These are phyloP conservation scores for Drosophila quadrilineata DNA, from an alignment of 1,140 invertebrate genomes.

Conservation along the genomic window DNA sequence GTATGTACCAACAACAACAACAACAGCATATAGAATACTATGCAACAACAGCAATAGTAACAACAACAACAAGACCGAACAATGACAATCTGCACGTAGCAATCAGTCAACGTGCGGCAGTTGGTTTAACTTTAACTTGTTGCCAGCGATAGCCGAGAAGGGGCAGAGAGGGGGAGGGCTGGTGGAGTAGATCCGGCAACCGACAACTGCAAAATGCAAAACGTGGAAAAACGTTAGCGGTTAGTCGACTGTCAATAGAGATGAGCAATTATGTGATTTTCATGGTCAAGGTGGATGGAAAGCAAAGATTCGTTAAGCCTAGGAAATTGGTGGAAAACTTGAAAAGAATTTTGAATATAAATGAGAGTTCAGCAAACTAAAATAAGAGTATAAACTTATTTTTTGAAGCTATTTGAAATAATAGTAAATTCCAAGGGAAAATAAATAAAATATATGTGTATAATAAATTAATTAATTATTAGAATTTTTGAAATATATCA, in stretches of 20 bases:
- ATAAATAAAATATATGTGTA: background rate
- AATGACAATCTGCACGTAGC: slow-evolving; percentile 78
- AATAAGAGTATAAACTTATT: too few relatives aligned
- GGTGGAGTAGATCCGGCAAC: slow-evolving; percentile 37
- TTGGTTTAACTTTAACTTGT: slow-evolving; percentile 77
- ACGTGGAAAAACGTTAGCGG: slow-evolving; percentile 51
- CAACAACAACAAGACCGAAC: slow-evolving; percentile 58
- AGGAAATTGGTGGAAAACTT: slow-evolving; percentile 13
- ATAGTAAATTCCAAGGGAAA: too few relatives aligned
- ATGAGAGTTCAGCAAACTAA: too few relatives aligned
- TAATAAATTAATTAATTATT: background rate
- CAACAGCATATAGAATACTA: slow-evolving; percentile 23
- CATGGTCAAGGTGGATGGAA: slow-evolving; percentile 19
- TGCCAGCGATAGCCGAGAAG: slow-evolving; percentile 52
- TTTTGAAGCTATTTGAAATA: too few relatives aligned
- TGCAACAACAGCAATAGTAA: slow-evolving; percentile 23
- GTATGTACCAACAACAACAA: slow-evolving; percentile 57
- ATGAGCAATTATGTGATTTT: slow-evolving; percentile 54
- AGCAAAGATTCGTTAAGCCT: slow-evolving; percentile 11
- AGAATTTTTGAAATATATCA: background rate
- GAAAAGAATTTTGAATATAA: too few relatives aligned
- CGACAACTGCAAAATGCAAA: slow-evolving; percentile 71
- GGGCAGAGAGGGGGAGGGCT: slow-evolving; percentile 5
- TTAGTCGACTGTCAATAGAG: slow-evolving; percentile 51
- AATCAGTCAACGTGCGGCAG: slow-evolving; percentile 79